phyloP scores from a whole-genome alignment of 2,797 vertebrate species.

The Enteromius radiatus region DNA sequence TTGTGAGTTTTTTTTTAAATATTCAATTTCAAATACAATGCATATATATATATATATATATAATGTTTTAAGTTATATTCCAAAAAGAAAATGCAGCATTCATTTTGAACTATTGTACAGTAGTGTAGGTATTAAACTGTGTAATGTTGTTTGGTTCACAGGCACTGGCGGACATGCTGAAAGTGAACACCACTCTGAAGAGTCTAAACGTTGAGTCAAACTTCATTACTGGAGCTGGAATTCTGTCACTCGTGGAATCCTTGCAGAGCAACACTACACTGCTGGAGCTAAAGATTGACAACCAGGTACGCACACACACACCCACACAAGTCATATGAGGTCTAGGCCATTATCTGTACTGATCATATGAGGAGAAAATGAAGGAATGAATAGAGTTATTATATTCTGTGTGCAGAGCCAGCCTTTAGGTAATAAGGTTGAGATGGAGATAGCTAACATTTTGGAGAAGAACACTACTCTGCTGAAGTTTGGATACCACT shows the following conservation, averaged over 20 bases:
- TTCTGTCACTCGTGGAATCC: slow-evolving; percentile 85
- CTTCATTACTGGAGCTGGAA: slow-evolving; percentile 93
- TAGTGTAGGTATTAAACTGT: background rate
- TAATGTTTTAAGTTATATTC: background rate
- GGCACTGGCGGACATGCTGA: slow-evolving; percentile 95
- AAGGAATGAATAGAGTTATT: background rate
- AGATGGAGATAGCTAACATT: slow-evolving; percentile 99
- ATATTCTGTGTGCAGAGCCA: slow-evolving; percentile 83
- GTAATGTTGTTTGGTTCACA: slow-evolving; percentile 63
- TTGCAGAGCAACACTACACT: slow-evolving; percentile 89
- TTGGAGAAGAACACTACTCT: slow-evolving; percentile 93
- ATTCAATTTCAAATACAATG: background rate
- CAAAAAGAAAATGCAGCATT: background rate
- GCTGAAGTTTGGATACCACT: slow-evolving; percentile 96
- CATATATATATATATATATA: background rate
- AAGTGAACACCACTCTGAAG: slow-evolving; percentile 88
- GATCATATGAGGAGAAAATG: background rate
- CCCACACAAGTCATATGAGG: background rate
- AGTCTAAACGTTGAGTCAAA: slow-evolving; percentile 96
- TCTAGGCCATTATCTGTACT: background rate
- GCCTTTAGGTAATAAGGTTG: slow-evolving; percentile 95
- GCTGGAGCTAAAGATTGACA: slow-evolving; percentile 95
- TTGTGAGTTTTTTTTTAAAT: slow-evolving; percentile 77
- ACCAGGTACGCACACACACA: slow-evolving; percentile 82
- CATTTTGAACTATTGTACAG: background rate